These are phyloP conservation scores for Cosmia pyralina DNA, from an alignment of 2,888 invertebrate species.

Conservation along the genomic window DNA sequence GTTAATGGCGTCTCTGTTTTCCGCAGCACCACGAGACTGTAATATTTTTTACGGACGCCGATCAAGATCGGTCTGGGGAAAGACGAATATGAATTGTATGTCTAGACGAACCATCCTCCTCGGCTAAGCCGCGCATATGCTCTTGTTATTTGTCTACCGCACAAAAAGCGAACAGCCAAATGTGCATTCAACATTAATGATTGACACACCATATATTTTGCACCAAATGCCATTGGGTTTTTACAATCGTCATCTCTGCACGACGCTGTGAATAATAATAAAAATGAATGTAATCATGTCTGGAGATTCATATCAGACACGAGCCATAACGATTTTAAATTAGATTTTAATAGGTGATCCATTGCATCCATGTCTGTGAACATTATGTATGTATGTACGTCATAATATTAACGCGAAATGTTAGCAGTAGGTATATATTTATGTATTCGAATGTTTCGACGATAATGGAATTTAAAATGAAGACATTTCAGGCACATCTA, in stretches of 20 bases:
- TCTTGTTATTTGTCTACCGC: conserved; percentile 70
- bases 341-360: conserved; percentile 67
- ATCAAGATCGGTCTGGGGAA: conserved; percentile 82
- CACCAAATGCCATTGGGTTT: conserved; percentile 71
- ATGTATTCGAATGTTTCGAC: conserved; percentile 53
- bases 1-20: conserved; percentile 77
- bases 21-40: conserved; percentile 70
- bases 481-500: conserved; percentile 43
- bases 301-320: conserved; percentile 74
- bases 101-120: conserved; percentile 82
- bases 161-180: conserved; percentile 70
- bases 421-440: conserved; percentile 42
- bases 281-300: conserved; percentile 77
- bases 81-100: conserved; percentile 79
- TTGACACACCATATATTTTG: conserved; percentile 73
- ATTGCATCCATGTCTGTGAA: conserved; percentile 59
- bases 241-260: conserved; percentile 69
- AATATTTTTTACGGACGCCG: conserved; percentile 76
- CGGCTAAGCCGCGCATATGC: conserved; percentile 73
- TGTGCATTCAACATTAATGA: conserved; percentile 80
- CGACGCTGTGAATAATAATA: conserved; percentile 74
- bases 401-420: conserved; percentile 51
- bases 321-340: conserved; percentile 70
- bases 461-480: conserved; percentile 64
- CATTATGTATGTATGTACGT: conserved; percentile 21